These are phyloP conservation scores for Oophaga sylvatica DNA, from an alignment of 2,797 vertebrate species.

Conservation along the genomic window DNA sequence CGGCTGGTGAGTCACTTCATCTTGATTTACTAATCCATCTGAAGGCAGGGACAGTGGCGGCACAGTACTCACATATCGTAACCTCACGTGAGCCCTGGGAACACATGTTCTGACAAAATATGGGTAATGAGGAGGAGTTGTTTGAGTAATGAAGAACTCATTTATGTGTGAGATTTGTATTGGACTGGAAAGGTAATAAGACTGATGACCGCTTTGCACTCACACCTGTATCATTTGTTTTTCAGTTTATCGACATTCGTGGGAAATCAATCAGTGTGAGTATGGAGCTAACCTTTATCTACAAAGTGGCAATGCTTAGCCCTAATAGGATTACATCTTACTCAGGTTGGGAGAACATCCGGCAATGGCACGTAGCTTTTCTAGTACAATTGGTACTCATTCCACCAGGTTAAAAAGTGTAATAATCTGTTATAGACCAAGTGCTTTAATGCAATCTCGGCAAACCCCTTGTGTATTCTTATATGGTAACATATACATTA, in stretches of 20 bases:
- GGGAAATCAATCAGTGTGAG: constrained; percentile 35
- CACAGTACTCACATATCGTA: too few species aligned
- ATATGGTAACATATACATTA: background rate
- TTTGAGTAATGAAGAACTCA: too few species aligned
- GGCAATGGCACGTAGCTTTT: background rate
- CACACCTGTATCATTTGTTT: background rate
- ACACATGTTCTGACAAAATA: too few species aligned
- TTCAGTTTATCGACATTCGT: background rate
- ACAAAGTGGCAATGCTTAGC: constrained; percentile 1
- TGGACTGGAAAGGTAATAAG: too few species aligned
- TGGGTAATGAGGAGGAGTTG: too few species aligned
- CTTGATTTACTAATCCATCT: too few species aligned
- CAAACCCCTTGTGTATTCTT: background rate
- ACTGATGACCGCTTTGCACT: background rate
- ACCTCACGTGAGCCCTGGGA: too few species aligned
- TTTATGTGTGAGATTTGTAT: too few species aligned
- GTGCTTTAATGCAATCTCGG: background rate
- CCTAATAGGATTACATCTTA: background rate
- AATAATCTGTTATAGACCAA: background rate
- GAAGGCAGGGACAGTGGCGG: too few species aligned
- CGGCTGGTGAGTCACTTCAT: too few species aligned
- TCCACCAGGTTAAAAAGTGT: background rate
- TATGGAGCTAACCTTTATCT: constrained; percentile 6
- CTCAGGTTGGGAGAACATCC: constrained; percentile 15
- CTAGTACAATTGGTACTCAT: background rate